A percentile compares a stretch with the other conserved stretches of the same genome.
phyloP scores from a whole-genome alignment of 2,888 invertebrate genomes.

The Erebia aethiops region DNA sequence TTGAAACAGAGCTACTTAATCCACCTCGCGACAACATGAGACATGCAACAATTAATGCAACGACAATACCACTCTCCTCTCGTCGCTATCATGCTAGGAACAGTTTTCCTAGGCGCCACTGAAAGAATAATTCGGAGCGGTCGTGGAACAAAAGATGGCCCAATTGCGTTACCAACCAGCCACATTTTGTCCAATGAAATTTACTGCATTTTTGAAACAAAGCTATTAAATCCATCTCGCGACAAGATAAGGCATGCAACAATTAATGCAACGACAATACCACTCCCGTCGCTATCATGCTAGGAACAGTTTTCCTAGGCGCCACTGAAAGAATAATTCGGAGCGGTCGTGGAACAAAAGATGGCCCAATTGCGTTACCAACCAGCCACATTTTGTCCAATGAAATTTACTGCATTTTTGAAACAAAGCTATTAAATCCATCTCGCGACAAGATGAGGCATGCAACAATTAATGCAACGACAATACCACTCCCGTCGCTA shows the following conservation, averaged over 20 bases:
- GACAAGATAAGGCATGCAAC: constrained; percentile 62
- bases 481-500: constrained; percentile 66
- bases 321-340: constrained; percentile 56
- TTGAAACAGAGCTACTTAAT: background rate
- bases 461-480: constrained; percentile 64
- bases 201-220: background rate
- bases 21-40: constrained; percentile 58
- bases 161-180: constrained; percentile 63
- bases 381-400: constrained; percentile 57
- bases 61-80: constrained; percentile 66
- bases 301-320: constrained; percentile 65
- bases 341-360: constrained; percentile 60
- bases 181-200: constrained; percentile 51
- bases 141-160: constrained; percentile 61
- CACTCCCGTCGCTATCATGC: constrained; percentile 64
- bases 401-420: background rate
- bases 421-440: background rate
- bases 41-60: constrained; percentile 63
- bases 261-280: constrained; percentile 67
- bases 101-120: constrained; percentile 61
- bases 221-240: constrained; percentile 43
- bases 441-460: constrained; percentile 62
- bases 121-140: constrained; percentile 57
- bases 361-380: constrained; percentile 64
- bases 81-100: constrained; percentile 66